Conservation (phyloP, 2,113 vertebrate genomes). For the Saguinus imperator region DNA sequence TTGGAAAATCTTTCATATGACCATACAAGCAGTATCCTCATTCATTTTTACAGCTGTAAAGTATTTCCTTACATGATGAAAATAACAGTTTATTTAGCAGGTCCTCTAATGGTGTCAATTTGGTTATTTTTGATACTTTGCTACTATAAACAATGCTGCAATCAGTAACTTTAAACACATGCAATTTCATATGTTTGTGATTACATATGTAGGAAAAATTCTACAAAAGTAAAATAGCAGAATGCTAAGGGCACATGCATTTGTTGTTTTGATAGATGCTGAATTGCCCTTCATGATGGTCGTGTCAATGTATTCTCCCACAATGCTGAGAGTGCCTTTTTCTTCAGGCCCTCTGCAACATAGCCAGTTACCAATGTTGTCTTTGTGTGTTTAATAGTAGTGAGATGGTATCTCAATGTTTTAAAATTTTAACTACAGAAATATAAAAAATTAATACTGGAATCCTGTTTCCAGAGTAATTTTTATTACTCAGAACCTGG, state of each 20-base stretch:
- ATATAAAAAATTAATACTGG: not conserved
- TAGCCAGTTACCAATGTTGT: not conserved
- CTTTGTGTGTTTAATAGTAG: not conserved
- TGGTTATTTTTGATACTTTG: not conserved
- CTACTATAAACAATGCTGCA: not conserved
- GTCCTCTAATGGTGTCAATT: not conserved
- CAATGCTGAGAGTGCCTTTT: not conserved
- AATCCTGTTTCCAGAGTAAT: not conserved
- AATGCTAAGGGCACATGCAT: not conserved
- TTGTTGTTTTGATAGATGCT: not conserved
- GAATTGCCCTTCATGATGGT: not conserved
- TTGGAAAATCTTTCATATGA: conserved; percentile 10
- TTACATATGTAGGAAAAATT: not conserved
- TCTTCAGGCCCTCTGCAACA: not conserved
- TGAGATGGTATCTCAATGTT: not conserved
- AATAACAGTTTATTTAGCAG: not conserved
- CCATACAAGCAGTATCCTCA: not conserved
- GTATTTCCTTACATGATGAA: not conserved
- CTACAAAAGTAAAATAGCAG: not conserved
- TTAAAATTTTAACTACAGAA: not conserved
- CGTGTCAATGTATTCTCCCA: too few relatives aligned
- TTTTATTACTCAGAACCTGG: not conserved
- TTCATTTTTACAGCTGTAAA: conserved; percentile 3
- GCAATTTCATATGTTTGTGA: not conserved
- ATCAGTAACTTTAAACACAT: not conserved